Percentiles rank a stretch among this genome's conserved stretches.
Evolutionary conservation across 2,888 invertebrate genomes (phyloP).

Genomic region (Stenoptilia bipunctidactyla): DNA sequence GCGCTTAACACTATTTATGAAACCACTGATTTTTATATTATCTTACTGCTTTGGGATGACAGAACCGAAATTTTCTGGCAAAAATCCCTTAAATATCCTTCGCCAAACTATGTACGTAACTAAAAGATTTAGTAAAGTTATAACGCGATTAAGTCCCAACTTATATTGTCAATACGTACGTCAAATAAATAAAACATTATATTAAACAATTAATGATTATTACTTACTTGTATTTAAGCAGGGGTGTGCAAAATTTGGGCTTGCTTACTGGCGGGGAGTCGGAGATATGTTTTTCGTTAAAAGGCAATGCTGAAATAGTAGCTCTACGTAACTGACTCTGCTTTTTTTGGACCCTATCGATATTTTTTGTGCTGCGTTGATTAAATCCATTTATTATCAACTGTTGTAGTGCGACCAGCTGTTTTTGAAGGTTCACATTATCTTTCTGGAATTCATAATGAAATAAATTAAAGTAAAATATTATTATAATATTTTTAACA

Average conservation of each 20-base stretch:
- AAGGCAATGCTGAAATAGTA: conserved; percentile 42
- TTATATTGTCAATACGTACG: too few species aligned
- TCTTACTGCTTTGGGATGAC: too few species aligned
- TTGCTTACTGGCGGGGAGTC: conserved; percentile 15
- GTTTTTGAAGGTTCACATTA: conserved; percentile 38
- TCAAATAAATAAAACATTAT: too few species aligned
- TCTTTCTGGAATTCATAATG: conserved; percentile 43
- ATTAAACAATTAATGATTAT: too few species aligned
- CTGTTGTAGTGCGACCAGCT: conserved; percentile 37
- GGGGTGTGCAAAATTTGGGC: conserved; percentile 47
- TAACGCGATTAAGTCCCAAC: neutral
- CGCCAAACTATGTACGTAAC: too few species aligned
- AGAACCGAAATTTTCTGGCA: too few species aligned
- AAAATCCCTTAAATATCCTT: too few species aligned
- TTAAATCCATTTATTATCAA: conserved; percentile 47
- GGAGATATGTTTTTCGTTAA: conserved; percentile 26
- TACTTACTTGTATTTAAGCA: conserved; percentile 55
- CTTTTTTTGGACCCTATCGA: conserved; percentile 32
- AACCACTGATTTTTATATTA: too few species aligned
- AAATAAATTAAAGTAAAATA: too few species aligned
- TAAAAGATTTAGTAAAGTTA: too few species aligned
- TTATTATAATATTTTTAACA: too few species aligned
- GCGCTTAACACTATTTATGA: too few species aligned
- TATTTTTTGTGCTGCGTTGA: conserved; percentile 27
- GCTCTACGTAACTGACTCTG: conserved; percentile 32